A percentile compares a stretch with the other conserved stretches of the same genome.
Conservation (phyloP, 1,140 invertebrate species). For the Ruditapes philippinarum region DNA sequence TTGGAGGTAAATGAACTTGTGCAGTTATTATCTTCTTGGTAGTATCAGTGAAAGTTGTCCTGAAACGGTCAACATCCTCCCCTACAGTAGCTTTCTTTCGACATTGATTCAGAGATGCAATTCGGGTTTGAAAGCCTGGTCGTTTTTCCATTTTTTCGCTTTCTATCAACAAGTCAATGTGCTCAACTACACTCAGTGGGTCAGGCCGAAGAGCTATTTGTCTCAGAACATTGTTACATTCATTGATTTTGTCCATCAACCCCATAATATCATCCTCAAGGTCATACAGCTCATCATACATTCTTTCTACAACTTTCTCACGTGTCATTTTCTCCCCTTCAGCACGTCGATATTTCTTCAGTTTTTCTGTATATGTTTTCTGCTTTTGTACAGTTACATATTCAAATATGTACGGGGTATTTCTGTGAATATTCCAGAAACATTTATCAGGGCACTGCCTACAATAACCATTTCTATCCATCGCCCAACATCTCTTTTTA, state of each 20-base stretch:
- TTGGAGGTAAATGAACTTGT: not conserved
- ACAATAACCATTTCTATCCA: slow-evolving; percentile 1
- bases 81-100: not conserved
- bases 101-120: not conserved
- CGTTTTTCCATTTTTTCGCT: slow-evolving; percentile 6
- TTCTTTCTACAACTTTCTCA: not conserved
- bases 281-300: not conserved
- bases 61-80: too few relatives aligned
- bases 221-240: not conserved
- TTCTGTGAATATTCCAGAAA: slow-evolving; percentile 27
- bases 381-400: not conserved
- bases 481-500: not conserved
- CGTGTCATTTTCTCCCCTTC: not conserved
- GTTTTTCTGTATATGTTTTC: slow-evolving; percentile 15
- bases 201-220: slow-evolving; percentile 10
- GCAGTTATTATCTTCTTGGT: not conserved
- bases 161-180: slow-evolving; percentile 26
- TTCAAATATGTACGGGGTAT: slow-evolving; percentile 33
- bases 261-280: not conserved
- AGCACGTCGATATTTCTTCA: not conserved
- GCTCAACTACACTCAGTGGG: not conserved
- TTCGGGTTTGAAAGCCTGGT: not conserved
- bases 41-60: too few relatives aligned
- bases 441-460: slow-evolving; percentile 6
- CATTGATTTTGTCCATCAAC: not conserved